These are phyloP conservation scores for Scrobipalpa costella DNA, from an alignment of 2,888 invertebrate genomes.

Conservation along the genomic window DNA sequence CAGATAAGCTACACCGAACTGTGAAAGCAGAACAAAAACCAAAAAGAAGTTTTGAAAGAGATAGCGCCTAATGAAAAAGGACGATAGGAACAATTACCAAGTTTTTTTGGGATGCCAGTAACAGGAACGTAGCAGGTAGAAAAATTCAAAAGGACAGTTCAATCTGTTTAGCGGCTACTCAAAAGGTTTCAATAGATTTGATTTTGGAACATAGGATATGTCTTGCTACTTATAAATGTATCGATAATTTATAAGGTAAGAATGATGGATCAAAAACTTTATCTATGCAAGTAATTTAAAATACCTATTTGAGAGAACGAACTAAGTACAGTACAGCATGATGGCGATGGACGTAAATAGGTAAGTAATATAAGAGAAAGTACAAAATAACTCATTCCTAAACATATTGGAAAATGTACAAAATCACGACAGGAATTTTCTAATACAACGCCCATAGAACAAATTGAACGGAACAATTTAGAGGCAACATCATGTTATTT, in stretches of 20 bases:
- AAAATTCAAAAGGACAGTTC: slow-evolving; percentile 26
- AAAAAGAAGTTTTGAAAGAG: slow-evolving; percentile 9
- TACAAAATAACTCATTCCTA: slow-evolving; percentile 13
- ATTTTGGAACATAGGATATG: background rate
- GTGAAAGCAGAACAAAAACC: slow-evolving; percentile 24
- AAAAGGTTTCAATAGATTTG: slow-evolving; percentile 3
- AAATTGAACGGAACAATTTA: slow-evolving; percentile 24
- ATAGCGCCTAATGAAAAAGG: slow-evolving; percentile 27
- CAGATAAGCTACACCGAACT: slow-evolving; percentile 14
- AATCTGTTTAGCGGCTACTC: slow-evolving; percentile 9
- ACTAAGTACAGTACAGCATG: background rate
- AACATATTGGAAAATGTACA: slow-evolving; percentile 18
- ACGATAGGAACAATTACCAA: slow-evolving; percentile 28
- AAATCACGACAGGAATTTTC: slow-evolving; percentile 22
- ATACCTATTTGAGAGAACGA: background rate
- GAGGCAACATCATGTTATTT: slow-evolving; percentile 19
- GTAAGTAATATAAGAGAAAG: slow-evolving; percentile 18
- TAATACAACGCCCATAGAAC: slow-evolving; percentile 23
- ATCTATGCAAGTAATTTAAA: background rate
- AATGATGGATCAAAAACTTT: background rate
- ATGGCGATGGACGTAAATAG: slow-evolving; percentile 1
- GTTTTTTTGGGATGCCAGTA: slow-evolving; percentile 20
- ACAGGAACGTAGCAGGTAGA: slow-evolving; percentile 28
- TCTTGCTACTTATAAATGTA: background rate
- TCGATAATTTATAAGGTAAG: background rate